phyloP scores from a whole-genome alignment of 2,888 invertebrate species.

The Thecocarcelia acutangulata region DNA sequence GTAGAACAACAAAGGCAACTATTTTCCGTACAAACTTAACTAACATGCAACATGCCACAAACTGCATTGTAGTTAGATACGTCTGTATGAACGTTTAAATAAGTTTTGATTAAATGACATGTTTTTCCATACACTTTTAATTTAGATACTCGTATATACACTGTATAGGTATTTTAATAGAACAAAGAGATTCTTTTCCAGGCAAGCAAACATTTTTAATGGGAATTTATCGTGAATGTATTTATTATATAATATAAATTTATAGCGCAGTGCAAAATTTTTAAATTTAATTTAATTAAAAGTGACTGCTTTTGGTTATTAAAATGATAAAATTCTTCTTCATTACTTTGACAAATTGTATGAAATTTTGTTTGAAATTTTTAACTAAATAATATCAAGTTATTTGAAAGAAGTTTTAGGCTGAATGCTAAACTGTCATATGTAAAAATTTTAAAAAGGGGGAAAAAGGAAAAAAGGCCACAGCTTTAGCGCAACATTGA shows the following conservation, averaged over 20 bases:
- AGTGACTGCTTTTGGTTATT: not conserved
- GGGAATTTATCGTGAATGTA: not conserved
- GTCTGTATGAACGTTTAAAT: constrained; percentile 8
- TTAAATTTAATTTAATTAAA: constrained; percentile 25
- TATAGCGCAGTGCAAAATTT: too few relatives aligned
- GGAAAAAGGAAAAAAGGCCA: too few relatives aligned
- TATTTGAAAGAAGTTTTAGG: too few relatives aligned
- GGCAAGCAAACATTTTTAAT: constrained; percentile 1
- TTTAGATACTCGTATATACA: too few relatives aligned
- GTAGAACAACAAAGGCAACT: constrained; percentile 1
- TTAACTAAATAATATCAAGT: not conserved
- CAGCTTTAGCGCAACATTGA: too few relatives aligned
- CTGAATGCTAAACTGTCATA: too few relatives aligned
- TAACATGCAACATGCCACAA: constrained; percentile 14
- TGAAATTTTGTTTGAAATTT: not conserved
- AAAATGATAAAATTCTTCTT: not conserved
- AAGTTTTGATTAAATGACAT: constrained; percentile 51
- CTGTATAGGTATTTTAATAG: constrained; percentile 11
- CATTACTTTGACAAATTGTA: not conserved
- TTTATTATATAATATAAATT: too few relatives aligned
- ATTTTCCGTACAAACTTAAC: too few relatives aligned
- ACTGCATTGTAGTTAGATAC: not conserved
- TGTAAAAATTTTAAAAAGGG: too few relatives aligned
- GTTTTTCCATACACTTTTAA: constrained; percentile 42
- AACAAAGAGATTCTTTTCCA: not conserved